Evolutionary conservation across 2,888 invertebrate species (phyloP), one percentile per base, ranked within the genome.

Genomic region (Acleris cristana): DNA sequence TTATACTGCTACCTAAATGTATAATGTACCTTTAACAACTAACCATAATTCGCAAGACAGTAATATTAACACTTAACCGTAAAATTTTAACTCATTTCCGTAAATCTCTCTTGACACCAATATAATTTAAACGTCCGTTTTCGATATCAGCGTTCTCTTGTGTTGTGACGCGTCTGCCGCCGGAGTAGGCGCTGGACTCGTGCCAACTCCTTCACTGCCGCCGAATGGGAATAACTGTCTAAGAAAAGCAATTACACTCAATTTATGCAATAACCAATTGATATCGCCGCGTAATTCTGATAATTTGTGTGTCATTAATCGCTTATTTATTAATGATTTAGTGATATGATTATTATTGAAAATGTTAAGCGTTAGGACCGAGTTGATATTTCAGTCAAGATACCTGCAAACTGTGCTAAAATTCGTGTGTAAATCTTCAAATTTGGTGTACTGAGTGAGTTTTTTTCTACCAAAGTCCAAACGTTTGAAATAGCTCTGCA

Each of bases 191-290:
- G 14, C 44, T 7, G 48, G 48, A n/a, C 2, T 18, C n/a, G 5
- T 3, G 56, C 56, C 56, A 56, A 14, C 55, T 10, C n/a, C 21
- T 18, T 19, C 56, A 12, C 51, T 18, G n/a, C 56, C 44, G 56
- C 34, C 55, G 21, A 8, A 44, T 21, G 21, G 21, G 44, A 56
- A 56, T 56, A 56, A 56, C 56, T 56, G 56, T 56, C 56, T 21
- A 21, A 56, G 21, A 16, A 44, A 21, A 18, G 49, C 58, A 14
- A 19, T 59, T 54, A 18, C 26, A 45, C 26, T n/a, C 18, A 55
- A 59, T 54, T 52, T 56, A 56, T 64, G 51, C 56, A 57, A 45
- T 55, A 56, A 16, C 45, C 30, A 63, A 63, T 55, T 55, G 63
- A 63, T 63, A 63, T 55, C 48, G 55, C 34, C 19, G 30, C 16